These are phyloP conservation scores for Pogonus chalceus DNA, from an alignment of 1,140 invertebrate species.

Conservation along the genomic window DNA sequence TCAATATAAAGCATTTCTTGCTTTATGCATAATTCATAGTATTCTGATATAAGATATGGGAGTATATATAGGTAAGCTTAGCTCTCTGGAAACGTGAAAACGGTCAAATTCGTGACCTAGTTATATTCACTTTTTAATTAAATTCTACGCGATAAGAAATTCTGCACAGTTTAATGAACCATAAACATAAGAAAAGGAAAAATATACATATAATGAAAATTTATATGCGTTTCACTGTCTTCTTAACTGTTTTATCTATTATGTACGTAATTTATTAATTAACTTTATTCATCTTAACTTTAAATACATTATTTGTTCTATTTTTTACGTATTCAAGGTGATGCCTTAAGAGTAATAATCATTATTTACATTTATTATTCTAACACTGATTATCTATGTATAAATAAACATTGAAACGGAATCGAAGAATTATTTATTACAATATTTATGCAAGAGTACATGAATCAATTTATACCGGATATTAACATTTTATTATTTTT, in stretches of 20 bases:
- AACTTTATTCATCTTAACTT: background rate
- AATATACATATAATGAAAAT: background rate
- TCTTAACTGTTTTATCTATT: background rate
- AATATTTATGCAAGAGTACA: no score
- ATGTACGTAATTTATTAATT: background rate
- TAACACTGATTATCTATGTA: no score
- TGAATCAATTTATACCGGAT: no score
- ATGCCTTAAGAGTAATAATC: no score
- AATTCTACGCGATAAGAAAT: background rate
- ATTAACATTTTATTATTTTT: no score
- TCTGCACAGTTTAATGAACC: background rate
- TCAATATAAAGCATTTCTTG: background rate
- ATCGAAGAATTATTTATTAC: no score
- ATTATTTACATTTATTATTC: no score
- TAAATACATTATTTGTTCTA: background rate
- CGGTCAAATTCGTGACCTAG: background rate
- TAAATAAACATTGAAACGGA: no score
- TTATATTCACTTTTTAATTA: background rate
- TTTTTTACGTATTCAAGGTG: background rate
- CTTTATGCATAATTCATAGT: background rate
- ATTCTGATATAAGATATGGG: background rate
- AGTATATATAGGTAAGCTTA: no score
- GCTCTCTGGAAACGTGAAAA: background rate
- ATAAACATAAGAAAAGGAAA: background rate
- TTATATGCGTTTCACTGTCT: background rate